These are phyloP conservation scores for Glossosoma conforme DNA, from an alignment of 1,140 invertebrate genomes.

Conservation along the genomic window DNA sequence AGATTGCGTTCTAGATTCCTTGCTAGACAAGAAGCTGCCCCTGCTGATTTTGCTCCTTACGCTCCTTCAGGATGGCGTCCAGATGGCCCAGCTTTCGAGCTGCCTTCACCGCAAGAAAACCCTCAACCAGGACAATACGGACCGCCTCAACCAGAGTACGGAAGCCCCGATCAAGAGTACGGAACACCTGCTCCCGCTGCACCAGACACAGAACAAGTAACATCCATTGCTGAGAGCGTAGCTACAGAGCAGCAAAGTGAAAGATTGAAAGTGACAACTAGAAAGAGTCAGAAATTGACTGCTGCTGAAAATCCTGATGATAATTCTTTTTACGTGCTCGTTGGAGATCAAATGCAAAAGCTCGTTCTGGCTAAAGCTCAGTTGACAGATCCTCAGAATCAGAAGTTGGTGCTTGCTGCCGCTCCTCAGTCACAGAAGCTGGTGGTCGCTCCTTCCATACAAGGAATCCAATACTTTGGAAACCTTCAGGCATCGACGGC, in stretches of 20 bases:
- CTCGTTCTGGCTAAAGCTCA: too few relatives aligned
- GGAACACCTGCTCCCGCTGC: conserved; percentile 6
- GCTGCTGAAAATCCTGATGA: too few relatives aligned
- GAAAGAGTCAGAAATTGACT: too few relatives aligned
- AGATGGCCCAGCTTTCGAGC: conserved; percentile 12
- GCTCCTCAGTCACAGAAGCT: conserved; percentile 10
- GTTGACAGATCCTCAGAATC: too few relatives aligned
- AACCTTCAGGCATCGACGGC: conserved; percentile 5
- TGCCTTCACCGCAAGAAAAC: conserved; percentile 16
- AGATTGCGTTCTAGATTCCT: conserved; percentile 12
- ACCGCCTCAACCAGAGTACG: conserved; percentile 5
- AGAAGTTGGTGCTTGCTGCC: too few relatives aligned
- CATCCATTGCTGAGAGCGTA: too few relatives aligned
- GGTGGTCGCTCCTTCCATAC: conserved; percentile 5
- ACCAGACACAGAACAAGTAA: conserved; percentile 10
- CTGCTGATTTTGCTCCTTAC: conserved; percentile 8
- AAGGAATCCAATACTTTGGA: conserved; percentile 15
- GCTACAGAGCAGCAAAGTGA: too few relatives aligned
- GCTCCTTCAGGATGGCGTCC: conserved; percentile 25
- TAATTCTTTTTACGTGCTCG: too few relatives aligned
- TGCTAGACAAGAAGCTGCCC: conserved; percentile 19
- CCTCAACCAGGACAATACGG: conserved; percentile 3
- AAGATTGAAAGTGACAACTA: too few relatives aligned
- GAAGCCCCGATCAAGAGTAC: background rate
- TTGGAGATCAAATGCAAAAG: too few relatives aligned